Conservation (phyloP, 2,797 vertebrate genomes). For the Microctenopoma steveboyesi region DNA sequence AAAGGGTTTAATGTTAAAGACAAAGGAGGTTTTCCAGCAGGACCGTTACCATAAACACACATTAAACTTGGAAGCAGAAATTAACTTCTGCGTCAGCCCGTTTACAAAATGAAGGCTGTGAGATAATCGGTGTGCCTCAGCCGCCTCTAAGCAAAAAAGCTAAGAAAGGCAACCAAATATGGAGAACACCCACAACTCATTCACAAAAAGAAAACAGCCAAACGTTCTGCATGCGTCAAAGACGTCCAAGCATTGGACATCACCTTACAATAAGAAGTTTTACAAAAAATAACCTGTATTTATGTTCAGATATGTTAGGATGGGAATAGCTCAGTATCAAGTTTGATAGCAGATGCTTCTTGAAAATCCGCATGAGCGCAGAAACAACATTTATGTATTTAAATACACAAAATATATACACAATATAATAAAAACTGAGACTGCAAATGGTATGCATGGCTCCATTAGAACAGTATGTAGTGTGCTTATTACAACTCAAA, state of each 20-base stretch:
- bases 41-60: not conserved
- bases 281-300: not conserved
- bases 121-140: not conserved
- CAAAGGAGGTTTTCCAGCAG: not conserved
- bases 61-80: not conserved
- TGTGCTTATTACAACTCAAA: conserved; percentile 26
- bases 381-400: conserved; percentile 7
- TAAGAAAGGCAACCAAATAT: not conserved
- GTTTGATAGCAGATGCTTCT: conserved; percentile 1
- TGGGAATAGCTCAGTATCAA: not conserved
- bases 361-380: conserved; percentile 27
- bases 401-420: conserved; percentile 25
- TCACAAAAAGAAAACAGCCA: conserved; percentile 8
- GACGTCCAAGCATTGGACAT: not conserved
- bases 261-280: not conserved
- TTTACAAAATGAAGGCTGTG: not conserved
- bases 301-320: conserved; percentile 13
- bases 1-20: not conserved
- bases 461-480: conserved; percentile 1
- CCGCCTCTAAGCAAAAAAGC: not conserved
- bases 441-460: conserved; percentile 8
- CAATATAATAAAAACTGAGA: conserved; percentile 14
- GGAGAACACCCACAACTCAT: not conserved
- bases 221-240: not conserved
- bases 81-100: not conserved